Conservation (phyloP, 2,113 vertebrate genomes). For the Limnothrissa miodon region DNA sequence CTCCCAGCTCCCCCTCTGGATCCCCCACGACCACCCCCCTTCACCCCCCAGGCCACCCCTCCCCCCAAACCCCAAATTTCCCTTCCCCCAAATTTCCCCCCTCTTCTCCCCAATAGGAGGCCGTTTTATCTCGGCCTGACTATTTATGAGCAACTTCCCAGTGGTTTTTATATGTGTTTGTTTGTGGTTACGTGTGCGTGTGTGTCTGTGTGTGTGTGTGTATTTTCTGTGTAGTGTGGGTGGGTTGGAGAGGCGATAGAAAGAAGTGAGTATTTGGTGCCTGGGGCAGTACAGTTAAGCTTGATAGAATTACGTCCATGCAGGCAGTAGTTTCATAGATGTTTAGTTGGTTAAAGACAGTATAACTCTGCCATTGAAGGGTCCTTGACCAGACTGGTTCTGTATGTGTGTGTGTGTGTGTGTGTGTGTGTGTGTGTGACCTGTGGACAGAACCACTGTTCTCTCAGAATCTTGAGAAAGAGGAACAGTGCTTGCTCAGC, state of each 20-base stretch:
- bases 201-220: slow-evolving; percentile 32
- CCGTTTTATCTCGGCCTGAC: slow-evolving; percentile 40
- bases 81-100: neutral
- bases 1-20: too few species aligned
- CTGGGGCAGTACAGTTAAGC: neutral
- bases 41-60: too few species aligned
- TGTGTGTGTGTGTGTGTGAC: neutral
- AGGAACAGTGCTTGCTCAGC: neutral
- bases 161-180: slow-evolving; percentile 33
- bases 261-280: neutral
- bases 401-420: neutral
- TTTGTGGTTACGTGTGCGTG: slow-evolving; percentile 5
- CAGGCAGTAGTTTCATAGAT: neutral
- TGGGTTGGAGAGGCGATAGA: neutral
- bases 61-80: neutral
- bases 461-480: neutral
- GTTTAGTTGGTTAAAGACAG: neutral
- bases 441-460: neutral
- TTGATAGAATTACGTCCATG: neutral
- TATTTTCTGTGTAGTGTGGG: neutral
- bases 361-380: neutral
- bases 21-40: too few species aligned
- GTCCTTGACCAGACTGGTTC: neutral
- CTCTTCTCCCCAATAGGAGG: slow-evolving; percentile 22
- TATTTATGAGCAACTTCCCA: slow-evolving; percentile 30